These are phyloP conservation scores for Nematolebias whitei DNA, from an alignment of 2,113 vertebrate genomes.

Conservation along the genomic window DNA sequence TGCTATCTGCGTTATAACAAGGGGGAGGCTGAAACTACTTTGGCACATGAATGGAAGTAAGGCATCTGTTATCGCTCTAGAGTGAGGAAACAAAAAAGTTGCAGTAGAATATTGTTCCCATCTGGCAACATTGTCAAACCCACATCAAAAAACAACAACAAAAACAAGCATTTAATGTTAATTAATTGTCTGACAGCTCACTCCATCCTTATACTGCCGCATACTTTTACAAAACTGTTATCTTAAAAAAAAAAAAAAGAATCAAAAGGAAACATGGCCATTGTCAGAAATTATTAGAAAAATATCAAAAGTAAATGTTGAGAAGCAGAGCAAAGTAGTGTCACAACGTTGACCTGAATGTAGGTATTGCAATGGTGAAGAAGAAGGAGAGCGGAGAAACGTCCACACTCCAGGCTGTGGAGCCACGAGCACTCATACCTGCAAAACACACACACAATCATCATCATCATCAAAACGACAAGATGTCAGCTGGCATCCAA, in stretches of 20 bases:
- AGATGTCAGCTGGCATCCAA: background rate
- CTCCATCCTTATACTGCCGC: slow-evolving; percentile 39
- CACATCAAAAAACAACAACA: background rate
- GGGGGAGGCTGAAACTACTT: slow-evolving; percentile 76
- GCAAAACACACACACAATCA: slow-evolving; percentile 13
- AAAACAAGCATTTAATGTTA: slow-evolving; percentile 42
- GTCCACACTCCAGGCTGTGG: slow-evolving; percentile 72
- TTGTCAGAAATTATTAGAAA: slow-evolving; percentile 27
- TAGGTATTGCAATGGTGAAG: slow-evolving; percentile 72
- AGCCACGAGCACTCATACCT: slow-evolving; percentile 92
- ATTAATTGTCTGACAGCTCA: slow-evolving; percentile 46
- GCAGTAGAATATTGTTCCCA: slow-evolving; percentile 68
- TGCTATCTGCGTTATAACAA: slow-evolving; percentile 57
- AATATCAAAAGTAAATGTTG: slow-evolving; percentile 34
- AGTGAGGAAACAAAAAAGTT: slow-evolving; percentile 42
- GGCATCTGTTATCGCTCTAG: slow-evolving; percentile 78
- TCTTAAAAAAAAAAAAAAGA: slow-evolving; percentile 37
- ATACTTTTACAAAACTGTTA: slow-evolving; percentile 39
- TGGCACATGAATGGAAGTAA: slow-evolving; percentile 83
- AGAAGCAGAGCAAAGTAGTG: slow-evolving; percentile 49
- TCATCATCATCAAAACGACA: background rate
- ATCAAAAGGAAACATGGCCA: slow-evolving; percentile 12
- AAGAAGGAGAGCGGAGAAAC: slow-evolving; percentile 71
- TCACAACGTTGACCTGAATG: slow-evolving; percentile 77
- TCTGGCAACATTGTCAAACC: slow-evolving; percentile 49